A percentile compares a stretch with the other conserved stretches of the same genome.
Evolutionary conservation across 2,113 vertebrate genomes (phyloP).

Genomic region (Onychorhynchus coronatus): DNA sequence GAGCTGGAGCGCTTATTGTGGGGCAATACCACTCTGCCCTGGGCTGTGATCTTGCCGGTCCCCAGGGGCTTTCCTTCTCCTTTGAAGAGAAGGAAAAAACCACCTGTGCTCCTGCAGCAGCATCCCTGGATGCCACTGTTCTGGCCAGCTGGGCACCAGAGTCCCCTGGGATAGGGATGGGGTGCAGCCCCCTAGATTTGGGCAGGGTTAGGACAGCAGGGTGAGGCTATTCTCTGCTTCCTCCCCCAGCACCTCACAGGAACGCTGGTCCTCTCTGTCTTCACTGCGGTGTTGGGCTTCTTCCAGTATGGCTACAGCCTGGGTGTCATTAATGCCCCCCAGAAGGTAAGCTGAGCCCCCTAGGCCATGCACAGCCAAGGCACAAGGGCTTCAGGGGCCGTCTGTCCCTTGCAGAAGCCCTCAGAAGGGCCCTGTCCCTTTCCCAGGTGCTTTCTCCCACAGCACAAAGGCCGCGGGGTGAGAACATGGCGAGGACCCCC

Average conservation of each 20-base stretch:
- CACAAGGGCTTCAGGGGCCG: background rate
- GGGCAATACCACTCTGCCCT: background rate
- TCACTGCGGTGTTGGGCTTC: conserved; percentile 85
- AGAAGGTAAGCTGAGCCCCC: conserved; percentile 77
- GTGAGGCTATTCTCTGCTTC: background rate
- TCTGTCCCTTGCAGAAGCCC: background rate
- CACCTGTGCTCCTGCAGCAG: background rate
- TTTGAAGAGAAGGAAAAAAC: background rate
- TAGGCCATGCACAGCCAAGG: background rate
- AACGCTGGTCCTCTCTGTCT: conserved; percentile 83
- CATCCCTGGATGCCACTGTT: background rate
- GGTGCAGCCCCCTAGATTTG: background rate
- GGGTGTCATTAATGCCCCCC: conserved; percentile 95
- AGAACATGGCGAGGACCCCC: background rate
- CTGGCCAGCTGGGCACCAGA: background rate
- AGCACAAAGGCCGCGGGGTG: background rate
- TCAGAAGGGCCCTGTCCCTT: background rate
- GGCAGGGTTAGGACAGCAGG: background rate
- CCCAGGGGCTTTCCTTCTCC: background rate
- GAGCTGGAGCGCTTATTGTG: background rate
- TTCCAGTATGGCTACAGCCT: conserved; percentile 92
- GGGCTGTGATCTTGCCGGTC: background rate
- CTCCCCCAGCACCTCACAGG: conserved; percentile 79
- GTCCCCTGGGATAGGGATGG: background rate
- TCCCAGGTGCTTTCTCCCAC: background rate